Evolutionary conservation across 1,140 invertebrate species (phyloP).

Genomic region (Drosophila setifemur): DNA sequence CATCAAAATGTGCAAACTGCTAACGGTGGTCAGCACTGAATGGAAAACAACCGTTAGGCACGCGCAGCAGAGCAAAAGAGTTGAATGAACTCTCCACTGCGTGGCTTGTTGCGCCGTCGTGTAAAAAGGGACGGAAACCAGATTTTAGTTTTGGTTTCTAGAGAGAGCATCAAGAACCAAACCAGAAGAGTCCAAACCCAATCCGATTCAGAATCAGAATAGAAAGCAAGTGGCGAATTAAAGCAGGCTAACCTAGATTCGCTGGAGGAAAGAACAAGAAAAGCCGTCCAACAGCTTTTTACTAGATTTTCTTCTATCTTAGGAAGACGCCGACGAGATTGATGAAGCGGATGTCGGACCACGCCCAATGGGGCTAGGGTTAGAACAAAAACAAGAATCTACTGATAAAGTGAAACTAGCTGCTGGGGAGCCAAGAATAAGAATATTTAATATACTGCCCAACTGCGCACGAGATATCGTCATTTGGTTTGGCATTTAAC

Average conservation of each 20-base stretch:
- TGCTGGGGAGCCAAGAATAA: slow-evolving; percentile 9
- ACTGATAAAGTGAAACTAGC: slow-evolving; percentile 54
- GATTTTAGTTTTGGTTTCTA: slow-evolving; percentile 25
- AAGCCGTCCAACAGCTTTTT: slow-evolving; percentile 31
- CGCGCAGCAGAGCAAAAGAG: slow-evolving; percentile 55
- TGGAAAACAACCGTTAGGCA: slow-evolving; percentile 41
- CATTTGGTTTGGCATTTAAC: slow-evolving; percentile 31
- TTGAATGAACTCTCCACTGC: slow-evolving; percentile 68
- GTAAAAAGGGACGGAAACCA: slow-evolving; percentile 58
- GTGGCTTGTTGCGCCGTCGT: slow-evolving; percentile 56
- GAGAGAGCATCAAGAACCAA: slow-evolving; percentile 17
- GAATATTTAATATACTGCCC: slow-evolving; percentile 6
- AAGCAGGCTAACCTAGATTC: slow-evolving; percentile 39
- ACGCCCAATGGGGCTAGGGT: slow-evolving; percentile 33
- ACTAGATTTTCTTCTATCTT: slow-evolving; percentile 19
- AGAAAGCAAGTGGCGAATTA: slow-evolving; percentile 62
- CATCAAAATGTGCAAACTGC: neutral
- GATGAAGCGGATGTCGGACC: slow-evolving; percentile 58
- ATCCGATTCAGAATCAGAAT: slow-evolving; percentile 20
- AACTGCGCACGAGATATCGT: slow-evolving; percentile 31
- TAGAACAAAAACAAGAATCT: slow-evolving; percentile 18
- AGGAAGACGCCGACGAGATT: slow-evolving; percentile 12
- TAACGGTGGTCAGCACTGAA: slow-evolving; percentile 6
- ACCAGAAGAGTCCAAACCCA: slow-evolving; percentile 1
- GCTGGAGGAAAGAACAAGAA: slow-evolving; percentile 17